phyloP scores from a whole-genome alignment of 2,113 vertebrate species.

The Centrocercus urophasianus region DNA sequence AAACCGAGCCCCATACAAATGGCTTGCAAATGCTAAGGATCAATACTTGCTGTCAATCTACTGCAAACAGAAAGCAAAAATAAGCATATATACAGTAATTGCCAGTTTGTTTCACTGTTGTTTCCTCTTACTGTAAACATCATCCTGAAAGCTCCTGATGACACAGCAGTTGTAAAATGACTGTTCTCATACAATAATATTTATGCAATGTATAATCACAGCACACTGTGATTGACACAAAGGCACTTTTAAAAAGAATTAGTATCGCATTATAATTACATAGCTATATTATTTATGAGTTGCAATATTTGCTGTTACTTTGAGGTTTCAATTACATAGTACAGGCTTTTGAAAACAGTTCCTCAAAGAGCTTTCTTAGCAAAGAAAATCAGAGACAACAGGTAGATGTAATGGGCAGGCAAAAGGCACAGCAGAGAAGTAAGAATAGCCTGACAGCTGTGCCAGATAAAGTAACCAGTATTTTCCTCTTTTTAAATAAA shows the following conservation, averaged over 20 bases:
- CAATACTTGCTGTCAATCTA: neutral
- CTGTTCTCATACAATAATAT: slow-evolving; percentile 34
- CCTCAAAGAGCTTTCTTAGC: slow-evolving; percentile 5
- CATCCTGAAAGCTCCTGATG: slow-evolving; percentile 67
- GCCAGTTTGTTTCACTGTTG: slow-evolving; percentile 27
- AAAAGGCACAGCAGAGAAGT: slow-evolving; percentile 42
- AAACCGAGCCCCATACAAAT: neutral
- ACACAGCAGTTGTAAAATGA: slow-evolving; percentile 53
- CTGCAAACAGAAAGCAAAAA: slow-evolving; percentile 36
- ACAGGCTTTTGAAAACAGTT: slow-evolving; percentile 1
- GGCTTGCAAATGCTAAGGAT: slow-evolving; percentile 10
- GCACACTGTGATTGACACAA: slow-evolving; percentile 58
- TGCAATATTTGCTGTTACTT: neutral
- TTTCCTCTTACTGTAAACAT: slow-evolving; percentile 57
- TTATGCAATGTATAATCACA: slow-evolving; percentile 62
- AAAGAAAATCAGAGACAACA: slow-evolving; percentile 38
- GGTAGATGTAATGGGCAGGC: slow-evolving; percentile 25
- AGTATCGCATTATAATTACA: slow-evolving; percentile 64
- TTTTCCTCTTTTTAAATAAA: slow-evolving; percentile 46
- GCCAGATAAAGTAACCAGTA: slow-evolving; percentile 51
- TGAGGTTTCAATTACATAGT: neutral
- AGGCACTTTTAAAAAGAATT: slow-evolving; percentile 58
- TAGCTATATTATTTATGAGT: slow-evolving; percentile 30
- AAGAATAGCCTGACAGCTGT: slow-evolving; percentile 41
- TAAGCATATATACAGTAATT: slow-evolving; percentile 35